Percentiles rank a stretch among this genome's conserved stretches.
These are phyloP conservation scores for Catostylus mosaicus DNA, from an alignment of 30 jellyfish, hydroid and myxozoan species.

Conservation along the genomic window DNA sequence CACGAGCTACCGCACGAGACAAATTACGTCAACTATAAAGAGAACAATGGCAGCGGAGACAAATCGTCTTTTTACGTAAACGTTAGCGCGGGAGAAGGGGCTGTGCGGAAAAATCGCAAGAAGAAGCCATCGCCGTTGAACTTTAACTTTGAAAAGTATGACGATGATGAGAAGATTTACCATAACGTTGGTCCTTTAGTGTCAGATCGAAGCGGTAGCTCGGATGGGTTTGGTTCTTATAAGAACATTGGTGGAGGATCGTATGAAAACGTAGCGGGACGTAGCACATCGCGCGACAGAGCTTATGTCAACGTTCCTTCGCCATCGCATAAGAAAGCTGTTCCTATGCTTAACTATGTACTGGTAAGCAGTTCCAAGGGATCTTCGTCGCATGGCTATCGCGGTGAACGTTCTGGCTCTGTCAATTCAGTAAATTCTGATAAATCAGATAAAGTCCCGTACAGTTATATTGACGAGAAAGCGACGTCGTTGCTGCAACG, in stretches of 20 bases:
- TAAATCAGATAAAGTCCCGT: slow-evolving; percentile 62
- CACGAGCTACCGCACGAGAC: slow-evolving; percentile 58
- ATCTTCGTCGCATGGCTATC: slow-evolving; percentile 14
- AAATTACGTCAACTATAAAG: slow-evolving; percentile 60
- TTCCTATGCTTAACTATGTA: slow-evolving; percentile 65
- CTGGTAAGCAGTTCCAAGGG: slow-evolving; percentile 67
- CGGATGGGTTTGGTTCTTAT: slow-evolving; percentile 33
- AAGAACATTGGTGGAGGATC: slow-evolving; percentile 78
- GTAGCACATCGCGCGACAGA: slow-evolving; percentile 46
- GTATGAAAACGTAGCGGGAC: slow-evolving; percentile 76
- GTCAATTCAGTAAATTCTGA: slow-evolving; percentile 62
- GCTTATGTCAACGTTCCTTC: slow-evolving; percentile 80
- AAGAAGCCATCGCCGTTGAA: slow-evolving; percentile 78
- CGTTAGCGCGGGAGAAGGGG: slow-evolving; percentile 56
- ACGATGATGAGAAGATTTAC: slow-evolving; percentile 84
- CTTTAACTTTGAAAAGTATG: slow-evolving; percentile 74
- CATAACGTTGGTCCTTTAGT: slow-evolving; percentile 78
- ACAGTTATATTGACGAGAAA: slow-evolving; percentile 83
- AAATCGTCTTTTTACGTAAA: slow-evolving; percentile 60
- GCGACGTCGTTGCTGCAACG: slow-evolving; percentile 69
- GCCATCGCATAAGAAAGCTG: slow-evolving; percentile 65
- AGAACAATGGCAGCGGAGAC: slow-evolving; percentile 30
- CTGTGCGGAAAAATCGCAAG: slow-evolving; percentile 44
- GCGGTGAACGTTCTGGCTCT: slow-evolving; percentile 46
- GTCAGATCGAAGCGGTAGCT: slow-evolving; percentile 50